Evolutionary conservation across 2,888 invertebrate species (phyloP).

Genomic region (Carpatolechia fugitivella): DNA sequence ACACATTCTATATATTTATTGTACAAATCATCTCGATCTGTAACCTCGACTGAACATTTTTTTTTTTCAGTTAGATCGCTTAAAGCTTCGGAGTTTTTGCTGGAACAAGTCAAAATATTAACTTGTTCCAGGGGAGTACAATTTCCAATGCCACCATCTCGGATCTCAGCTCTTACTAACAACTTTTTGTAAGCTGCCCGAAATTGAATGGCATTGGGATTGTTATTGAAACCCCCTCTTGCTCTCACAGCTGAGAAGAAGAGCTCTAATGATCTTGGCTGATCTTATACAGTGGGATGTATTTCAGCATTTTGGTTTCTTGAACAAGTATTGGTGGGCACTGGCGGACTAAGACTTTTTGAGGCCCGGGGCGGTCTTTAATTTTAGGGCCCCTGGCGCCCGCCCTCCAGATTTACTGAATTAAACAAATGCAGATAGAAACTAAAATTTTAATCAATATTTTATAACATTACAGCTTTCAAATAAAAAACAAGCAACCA

Average conservation of each 20-base stretch:
- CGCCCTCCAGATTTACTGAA: too few species aligned
- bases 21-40: neutral
- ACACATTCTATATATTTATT: neutral
- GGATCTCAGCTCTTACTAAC: neutral
- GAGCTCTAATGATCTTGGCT: neutral
- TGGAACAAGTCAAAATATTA: constrained; percentile 21
- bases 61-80: neutral
- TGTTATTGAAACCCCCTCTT: constrained; percentile 24
- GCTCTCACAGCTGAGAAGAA: constrained; percentile 11
- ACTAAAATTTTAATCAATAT: too few species aligned
- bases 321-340: too few species aligned
- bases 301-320: neutral
- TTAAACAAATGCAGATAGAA: too few species aligned
- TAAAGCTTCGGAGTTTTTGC: constrained; percentile 11
- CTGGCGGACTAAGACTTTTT: too few species aligned
- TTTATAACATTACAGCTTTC: too few species aligned
- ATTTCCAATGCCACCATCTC: constrained; percentile 18
- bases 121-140: constrained; percentile 22
- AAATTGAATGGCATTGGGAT: constrained; percentile 20
- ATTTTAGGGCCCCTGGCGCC: too few species aligned
- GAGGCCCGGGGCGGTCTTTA: too few species aligned
- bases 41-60: neutral
- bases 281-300: neutral
- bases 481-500: too few species aligned
- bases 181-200: constrained; percentile 13